Conservation (phyloP, 2,113 vertebrate genomes). For the Numenius arquata region DNA sequence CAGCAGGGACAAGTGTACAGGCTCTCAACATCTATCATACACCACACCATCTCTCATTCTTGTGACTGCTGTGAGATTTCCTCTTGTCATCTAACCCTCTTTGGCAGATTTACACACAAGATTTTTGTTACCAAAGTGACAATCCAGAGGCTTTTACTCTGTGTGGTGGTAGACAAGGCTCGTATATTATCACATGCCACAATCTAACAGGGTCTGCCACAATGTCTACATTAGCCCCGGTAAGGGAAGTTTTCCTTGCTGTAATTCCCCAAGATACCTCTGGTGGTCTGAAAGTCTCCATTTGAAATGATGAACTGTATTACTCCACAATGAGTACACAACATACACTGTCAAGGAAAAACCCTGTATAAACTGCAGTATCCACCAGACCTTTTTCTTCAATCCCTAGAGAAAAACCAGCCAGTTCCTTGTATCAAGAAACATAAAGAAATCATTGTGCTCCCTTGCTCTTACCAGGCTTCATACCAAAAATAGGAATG, state of each 20-base stretch:
- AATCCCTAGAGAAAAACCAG: neutral
- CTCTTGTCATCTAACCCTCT: neutral
- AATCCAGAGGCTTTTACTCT: neutral
- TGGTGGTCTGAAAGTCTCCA: neutral
- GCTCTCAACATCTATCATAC: neutral
- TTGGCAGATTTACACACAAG: neutral
- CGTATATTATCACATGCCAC: neutral
- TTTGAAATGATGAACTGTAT: neutral
- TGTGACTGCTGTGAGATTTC: neutral
- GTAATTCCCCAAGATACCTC: neutral
- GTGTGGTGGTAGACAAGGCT: neutral
- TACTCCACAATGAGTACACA: rapidly evolving
- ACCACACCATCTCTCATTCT: neutral
- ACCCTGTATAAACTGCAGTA: neutral
- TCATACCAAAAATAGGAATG: neutral
- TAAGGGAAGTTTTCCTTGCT: neutral
- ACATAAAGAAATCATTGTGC: neutral
- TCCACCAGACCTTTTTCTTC: neutral
- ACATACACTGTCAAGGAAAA: neutral
- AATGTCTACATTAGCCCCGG: neutral
- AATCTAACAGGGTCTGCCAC: neutral
- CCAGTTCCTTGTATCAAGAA: neutral
- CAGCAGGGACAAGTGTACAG: neutral
- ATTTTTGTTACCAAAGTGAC: neutral
- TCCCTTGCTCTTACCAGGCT: neutral